These are phyloP conservation scores for Stenolophus ochropezus DNA, from an alignment of 2,888 invertebrate species.

Conservation along the genomic window DNA sequence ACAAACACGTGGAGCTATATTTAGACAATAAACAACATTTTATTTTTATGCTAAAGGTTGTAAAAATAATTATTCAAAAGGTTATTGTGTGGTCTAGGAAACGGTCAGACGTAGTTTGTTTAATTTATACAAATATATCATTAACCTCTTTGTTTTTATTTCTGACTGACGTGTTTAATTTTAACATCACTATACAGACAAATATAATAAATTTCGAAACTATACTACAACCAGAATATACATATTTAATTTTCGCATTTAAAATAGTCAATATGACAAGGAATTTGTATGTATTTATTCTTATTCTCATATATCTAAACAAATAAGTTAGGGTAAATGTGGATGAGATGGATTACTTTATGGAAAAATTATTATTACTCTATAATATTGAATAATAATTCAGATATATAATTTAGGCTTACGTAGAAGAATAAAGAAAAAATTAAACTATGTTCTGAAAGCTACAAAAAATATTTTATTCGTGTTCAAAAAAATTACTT, in stretches of 20 bases:
- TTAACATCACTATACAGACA: neutral
- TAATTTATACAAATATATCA: neutral
- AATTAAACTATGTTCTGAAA: too few relatives aligned
- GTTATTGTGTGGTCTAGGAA: slow-evolving; percentile 3
- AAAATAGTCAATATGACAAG: neutral
- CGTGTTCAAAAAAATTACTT: too few relatives aligned
- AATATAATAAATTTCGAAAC: neutral
- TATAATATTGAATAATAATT: too few relatives aligned
- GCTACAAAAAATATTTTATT: too few relatives aligned
- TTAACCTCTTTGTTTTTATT: neutral
- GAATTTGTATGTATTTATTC: too few relatives aligned
- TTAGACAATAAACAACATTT: slow-evolving; percentile 23
- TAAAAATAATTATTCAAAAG: slow-evolving; percentile 35
- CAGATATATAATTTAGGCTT: too few relatives aligned
- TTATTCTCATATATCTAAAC: too few relatives aligned
- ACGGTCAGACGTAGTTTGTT: neutral
- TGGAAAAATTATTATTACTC: too few relatives aligned
- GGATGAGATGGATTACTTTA: too few relatives aligned
- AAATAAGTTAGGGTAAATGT: too few relatives aligned
- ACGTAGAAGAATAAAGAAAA: too few relatives aligned
- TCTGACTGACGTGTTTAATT: neutral
- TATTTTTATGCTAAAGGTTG: slow-evolving; percentile 32
- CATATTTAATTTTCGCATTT: neutral
- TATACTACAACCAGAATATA: neutral
- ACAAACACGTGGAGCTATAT: slow-evolving; percentile 19